Percentiles rank a stretch among this genome's conserved stretches.
These are phyloP conservation scores for Erinaceus europaeus DNA, from an alignment of 2,113 vertebrate species.

Conservation along the genomic window DNA sequence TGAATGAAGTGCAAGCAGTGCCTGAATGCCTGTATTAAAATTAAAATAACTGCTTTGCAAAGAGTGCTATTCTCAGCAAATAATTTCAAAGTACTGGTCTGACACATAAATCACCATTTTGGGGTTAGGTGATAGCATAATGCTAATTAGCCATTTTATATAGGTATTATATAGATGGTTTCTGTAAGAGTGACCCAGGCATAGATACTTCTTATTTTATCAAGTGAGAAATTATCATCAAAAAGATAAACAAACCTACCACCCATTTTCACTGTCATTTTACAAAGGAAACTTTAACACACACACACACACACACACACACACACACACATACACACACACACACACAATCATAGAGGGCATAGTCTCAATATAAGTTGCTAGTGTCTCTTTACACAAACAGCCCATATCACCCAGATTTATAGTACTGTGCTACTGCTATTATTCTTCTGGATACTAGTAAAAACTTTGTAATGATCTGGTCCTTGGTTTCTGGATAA, in stretches of 20 bases:
- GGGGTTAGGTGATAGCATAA: background rate
- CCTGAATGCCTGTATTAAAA: no score
- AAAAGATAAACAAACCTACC: background rate
- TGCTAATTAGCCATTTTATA: background rate
- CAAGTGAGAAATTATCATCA: background rate
- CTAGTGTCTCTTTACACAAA: background rate
- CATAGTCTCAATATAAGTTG: background rate
- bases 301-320: background rate
- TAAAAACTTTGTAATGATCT: background rate
- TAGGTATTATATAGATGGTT: background rate
- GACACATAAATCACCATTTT: background rate
- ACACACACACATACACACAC: background rate
- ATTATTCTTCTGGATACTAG: background rate
- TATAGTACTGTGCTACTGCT: background rate
- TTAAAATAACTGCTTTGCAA: background rate
- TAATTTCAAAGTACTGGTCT: background rate
- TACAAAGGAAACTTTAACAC: background rate
- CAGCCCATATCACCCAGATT: background rate
- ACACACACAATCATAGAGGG: background rate
- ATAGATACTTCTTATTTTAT: slow-evolving; percentile 1
- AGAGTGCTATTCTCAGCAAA: background rate
- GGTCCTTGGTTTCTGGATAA: background rate
- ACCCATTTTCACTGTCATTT: background rate
- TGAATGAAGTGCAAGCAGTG: no score
- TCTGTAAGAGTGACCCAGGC: background rate